phyloP scores from a whole-genome alignment of 2,797 vertebrate species.

The Cheirogaleus major region DNA sequence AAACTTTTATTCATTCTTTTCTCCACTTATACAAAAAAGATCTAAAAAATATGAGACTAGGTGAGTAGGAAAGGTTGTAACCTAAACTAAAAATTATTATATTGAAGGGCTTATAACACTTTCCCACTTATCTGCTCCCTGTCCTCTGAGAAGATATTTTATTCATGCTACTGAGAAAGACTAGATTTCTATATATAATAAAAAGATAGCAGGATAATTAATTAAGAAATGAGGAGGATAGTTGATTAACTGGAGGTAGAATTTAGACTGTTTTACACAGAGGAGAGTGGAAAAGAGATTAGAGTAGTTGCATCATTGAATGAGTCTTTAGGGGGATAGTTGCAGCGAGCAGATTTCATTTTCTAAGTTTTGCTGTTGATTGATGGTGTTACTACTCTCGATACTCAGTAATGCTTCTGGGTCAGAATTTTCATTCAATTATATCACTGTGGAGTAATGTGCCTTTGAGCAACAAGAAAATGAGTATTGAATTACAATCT shows the following conservation, averaged over 20 bases:
- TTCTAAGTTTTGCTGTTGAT: neutral
- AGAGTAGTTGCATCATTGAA: neutral
- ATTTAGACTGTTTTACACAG: neutral
- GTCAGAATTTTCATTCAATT: neutral
- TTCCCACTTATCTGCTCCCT: neutral
- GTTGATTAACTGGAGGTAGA: neutral
- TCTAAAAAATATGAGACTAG: neutral
- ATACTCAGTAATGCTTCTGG: neutral
- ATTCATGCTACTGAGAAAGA: neutral
- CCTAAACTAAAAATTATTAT: neutral
- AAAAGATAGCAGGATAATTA: neutral
- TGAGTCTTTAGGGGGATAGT: neutral
- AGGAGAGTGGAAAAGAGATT: neutral
- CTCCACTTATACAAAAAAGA: neutral
- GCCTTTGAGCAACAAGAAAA: neutral
- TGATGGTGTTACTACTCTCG: neutral
- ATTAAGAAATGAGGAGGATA: neutral
- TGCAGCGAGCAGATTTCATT: neutral
- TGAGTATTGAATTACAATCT: neutral
- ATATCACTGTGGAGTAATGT: neutral
- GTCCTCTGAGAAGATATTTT: neutral
- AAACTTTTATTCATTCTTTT: neutral
- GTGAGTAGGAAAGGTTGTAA: neutral
- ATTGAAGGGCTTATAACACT: neutral
- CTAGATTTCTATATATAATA: slow-evolving; percentile 1